Evolutionary conservation across 2,888 invertebrate species (phyloP).

Genomic region (Tenodera sinensis): DNA sequence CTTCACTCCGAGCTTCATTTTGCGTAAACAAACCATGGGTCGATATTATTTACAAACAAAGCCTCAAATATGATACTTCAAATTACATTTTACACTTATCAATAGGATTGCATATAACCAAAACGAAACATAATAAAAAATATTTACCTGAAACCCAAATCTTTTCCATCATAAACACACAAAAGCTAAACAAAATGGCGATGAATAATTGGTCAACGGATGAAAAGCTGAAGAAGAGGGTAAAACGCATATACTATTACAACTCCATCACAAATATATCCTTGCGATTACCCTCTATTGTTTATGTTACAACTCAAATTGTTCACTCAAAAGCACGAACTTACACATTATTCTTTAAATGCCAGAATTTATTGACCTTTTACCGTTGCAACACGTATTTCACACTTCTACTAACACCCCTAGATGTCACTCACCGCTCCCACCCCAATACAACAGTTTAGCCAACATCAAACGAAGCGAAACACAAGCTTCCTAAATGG

Average conservation of each 20-base stretch:
- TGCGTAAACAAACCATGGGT: not conserved
- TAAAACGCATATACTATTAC: not conserved
- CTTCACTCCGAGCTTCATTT: not conserved
- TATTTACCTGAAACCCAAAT: conserved; percentile 28
- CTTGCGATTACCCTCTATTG: not conserved
- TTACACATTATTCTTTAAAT: not conserved
- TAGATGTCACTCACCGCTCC: conserved; percentile 13
- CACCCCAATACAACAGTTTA: not conserved
- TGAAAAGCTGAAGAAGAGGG: conserved; percentile 1
- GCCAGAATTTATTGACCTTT: conserved; percentile 6
- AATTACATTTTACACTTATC: not conserved
- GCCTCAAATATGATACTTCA: not conserved
- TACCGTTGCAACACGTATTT: conserved; percentile 1
- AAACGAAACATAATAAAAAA: not conserved
- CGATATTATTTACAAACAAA: not conserved
- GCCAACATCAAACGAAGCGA: not conserved
- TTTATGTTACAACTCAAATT: not conserved
- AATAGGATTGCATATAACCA: not conserved
- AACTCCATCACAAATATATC: not conserved
- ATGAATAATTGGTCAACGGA: conserved; percentile 24
- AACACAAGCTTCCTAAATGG: not conserved
- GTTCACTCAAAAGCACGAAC: not conserved
- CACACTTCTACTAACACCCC: not conserved
- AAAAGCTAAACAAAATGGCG: conserved; percentile 37
- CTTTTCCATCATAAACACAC: conserved; percentile 33